Evolutionary conservation across 2,888 invertebrate genomes (phyloP), one percentile per base, ranked within the genome.

Genomic region (Drosophila nr. fundita): DNA sequence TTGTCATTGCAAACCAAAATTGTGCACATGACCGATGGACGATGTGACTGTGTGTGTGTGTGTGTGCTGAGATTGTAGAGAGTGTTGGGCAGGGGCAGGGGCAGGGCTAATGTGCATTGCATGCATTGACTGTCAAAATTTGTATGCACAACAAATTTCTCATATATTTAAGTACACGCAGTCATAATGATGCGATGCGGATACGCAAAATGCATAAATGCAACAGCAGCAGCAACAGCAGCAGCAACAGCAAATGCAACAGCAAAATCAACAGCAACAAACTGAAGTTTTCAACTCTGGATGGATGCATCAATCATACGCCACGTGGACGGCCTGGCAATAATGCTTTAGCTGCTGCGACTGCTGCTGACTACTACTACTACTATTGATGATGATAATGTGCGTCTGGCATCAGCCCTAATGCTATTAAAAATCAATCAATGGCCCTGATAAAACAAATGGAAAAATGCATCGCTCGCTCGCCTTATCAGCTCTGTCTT

Each of bases 341-440:
- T 68, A 79, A 68, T 68, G 75, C 64, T 73, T 27, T 54, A 24
- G 65, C 70, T 80, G 65, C 49, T 73, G 82, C 69, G 59, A 59
- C 81, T 61, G 63, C 70, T 75, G 55, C 49, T 50, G 18, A 18
- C 53, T 69, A 49, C 69, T 67, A 66, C 61, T 67, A 74, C 69
- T 52, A 59, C 24, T 24, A 45, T 24, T 59, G 63, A 18, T 57
- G 57, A 59, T 72, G 64, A 66, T 73, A 62, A 48, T 55, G 36
- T 57, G 21, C 59, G 57, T 49, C 52, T 64, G 52, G 54, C n/a
- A 21, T 24, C 21, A n/a, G 13, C 68, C 62, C 78, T 83, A 83
- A 86, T 86, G 90, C 83, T 89, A 90, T 85, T 90, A 85, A 85
- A 85, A 85, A 90, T 85, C 85, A 85, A 85, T 85, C 85, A 85